These are phyloP conservation scores for Eonycteris spelaea DNA, from an alignment of 2,113 vertebrate genomes.

Conservation along the genomic window DNA sequence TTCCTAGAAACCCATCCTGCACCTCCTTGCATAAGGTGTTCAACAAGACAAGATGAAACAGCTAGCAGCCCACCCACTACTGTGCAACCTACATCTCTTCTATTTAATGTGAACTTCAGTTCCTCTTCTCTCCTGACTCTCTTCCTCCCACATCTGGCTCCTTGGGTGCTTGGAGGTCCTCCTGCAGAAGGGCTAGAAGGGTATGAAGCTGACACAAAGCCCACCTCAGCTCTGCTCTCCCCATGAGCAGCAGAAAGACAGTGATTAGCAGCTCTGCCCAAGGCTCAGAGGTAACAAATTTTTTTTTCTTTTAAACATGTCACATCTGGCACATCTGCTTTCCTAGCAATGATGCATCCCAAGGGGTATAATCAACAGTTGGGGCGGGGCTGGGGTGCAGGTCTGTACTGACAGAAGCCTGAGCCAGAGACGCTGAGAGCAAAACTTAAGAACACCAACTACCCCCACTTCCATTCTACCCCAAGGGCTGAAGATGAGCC, in stretches of 20 bases:
- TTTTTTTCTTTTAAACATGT: slow-evolving; percentile 79
- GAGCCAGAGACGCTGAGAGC: slow-evolving; percentile 73
- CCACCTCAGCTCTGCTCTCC: slow-evolving; percentile 34
- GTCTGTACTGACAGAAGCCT: slow-evolving; percentile 82
- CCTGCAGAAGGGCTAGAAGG: background rate
- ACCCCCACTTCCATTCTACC: slow-evolving; percentile 15
- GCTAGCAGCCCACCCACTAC: background rate
- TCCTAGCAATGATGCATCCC: slow-evolving; percentile 81
- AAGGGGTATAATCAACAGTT: slow-evolving; percentile 84
- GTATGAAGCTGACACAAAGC: slow-evolving; percentile 3
- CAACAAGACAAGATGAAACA: background rate
- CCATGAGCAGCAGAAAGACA: background rate
- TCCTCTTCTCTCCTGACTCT: slow-evolving; percentile 4
- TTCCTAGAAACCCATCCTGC: slow-evolving; percentile 28
- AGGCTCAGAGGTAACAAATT: slow-evolving; percentile 53
- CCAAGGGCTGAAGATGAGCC: slow-evolving; percentile 6
- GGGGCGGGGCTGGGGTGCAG: slow-evolving; percentile 81
- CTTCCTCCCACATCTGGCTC: background rate
- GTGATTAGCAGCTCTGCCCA: slow-evolving; percentile 69
- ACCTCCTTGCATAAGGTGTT: background rate
- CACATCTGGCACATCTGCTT: slow-evolving; percentile 85
- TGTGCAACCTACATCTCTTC: background rate
- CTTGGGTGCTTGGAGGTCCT: background rate
- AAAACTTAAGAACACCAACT: slow-evolving; percentile 57
- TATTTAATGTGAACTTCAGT: background rate